Conservation (phyloP, 1,140 invertebrate species). For the Zaprionus ornatus region DNA sequence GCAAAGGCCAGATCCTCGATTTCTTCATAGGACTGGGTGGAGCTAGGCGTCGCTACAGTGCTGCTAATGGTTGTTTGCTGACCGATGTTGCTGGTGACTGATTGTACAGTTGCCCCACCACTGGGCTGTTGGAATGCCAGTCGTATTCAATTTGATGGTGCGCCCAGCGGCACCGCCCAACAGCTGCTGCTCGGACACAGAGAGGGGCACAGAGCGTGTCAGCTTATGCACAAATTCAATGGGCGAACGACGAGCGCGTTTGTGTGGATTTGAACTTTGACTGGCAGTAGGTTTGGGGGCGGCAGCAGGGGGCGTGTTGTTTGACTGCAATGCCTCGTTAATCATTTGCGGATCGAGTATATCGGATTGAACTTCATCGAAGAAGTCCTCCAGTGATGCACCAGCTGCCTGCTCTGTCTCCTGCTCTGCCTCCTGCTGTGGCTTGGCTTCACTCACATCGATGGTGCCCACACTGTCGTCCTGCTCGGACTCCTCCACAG, state of each 20-base stretch:
- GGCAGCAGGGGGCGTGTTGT: constrained; percentile 5
- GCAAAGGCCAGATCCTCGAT: constrained; percentile 76
- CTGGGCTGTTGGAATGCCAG: constrained; percentile 64
- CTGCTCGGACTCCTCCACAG: constrained; percentile 42
- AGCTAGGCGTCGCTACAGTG: not conserved
- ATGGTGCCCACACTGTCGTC: constrained; percentile 67
- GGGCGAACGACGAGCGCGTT: constrained; percentile 54
- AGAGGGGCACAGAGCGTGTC: constrained; percentile 66
- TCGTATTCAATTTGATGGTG: constrained; percentile 69
- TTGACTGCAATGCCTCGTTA: constrained; percentile 63
- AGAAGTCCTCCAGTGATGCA: constrained; percentile 64
- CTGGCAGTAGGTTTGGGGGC: not conserved
- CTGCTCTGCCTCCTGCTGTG: constrained; percentile 16
- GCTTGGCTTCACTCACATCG: constrained; percentile 20
- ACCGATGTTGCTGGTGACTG: not conserved
- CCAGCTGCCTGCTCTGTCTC: not conserved
- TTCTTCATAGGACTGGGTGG: constrained; percentile 57
- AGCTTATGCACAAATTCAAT: constrained; percentile 76
- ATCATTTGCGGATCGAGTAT: constrained; percentile 77
- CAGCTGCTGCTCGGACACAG: constrained; percentile 66
- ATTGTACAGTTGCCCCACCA: constrained; percentile 13
- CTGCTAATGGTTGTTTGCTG: not conserved
- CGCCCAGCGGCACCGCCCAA: constrained; percentile 60
- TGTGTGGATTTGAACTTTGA: not conserved
- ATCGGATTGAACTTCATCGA: constrained; percentile 66